Evolutionary conservation across 2,113 vertebrate genomes (phyloP).

Genomic region (Pluvianellus socialis): DNA sequence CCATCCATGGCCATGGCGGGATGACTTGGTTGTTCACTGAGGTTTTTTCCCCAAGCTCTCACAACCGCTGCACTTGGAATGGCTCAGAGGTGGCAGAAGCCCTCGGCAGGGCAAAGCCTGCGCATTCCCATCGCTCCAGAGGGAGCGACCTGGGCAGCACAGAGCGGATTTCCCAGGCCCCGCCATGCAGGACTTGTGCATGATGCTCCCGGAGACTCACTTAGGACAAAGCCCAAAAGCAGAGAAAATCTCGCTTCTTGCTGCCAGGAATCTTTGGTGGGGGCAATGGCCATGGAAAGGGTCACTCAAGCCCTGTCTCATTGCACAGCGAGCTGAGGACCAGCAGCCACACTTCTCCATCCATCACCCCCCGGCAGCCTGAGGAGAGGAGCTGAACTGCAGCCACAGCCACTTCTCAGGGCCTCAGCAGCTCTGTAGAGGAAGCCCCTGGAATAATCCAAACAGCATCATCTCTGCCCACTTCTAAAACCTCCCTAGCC

Average conservation of each 20-base stretch:
- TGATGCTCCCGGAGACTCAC: not conserved
- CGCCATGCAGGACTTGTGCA: rapidly evolving
- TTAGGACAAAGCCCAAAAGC: not conserved
- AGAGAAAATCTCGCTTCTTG: not conserved
- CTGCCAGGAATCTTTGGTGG: not conserved
- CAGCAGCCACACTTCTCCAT: not conserved
- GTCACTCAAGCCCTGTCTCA: no score
- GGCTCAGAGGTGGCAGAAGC: not conserved
- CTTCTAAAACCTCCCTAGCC: not conserved
- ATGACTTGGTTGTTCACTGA: not conserved
- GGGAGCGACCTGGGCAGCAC: not conserved
- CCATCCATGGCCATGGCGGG: rapidly evolving
- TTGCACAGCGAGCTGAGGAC: rapidly evolving
- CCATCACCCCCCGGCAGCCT: not conserved
- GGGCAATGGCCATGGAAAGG: not conserved
- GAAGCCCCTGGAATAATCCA: not conserved
- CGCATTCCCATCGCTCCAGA: rapidly evolving
- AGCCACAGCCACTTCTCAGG: not conserved
- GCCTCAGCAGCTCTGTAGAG: rapidly evolving
- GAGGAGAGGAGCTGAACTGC: not conserved
- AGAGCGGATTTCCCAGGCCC: not conserved
- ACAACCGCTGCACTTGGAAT: rapidly evolving
- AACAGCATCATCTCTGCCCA: not conserved
- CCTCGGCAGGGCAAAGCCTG: rapidly evolving
- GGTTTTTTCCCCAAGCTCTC: rapidly evolving